Conservation (phyloP, 2,888 invertebrate species). For the Ischnura elegans region DNA sequence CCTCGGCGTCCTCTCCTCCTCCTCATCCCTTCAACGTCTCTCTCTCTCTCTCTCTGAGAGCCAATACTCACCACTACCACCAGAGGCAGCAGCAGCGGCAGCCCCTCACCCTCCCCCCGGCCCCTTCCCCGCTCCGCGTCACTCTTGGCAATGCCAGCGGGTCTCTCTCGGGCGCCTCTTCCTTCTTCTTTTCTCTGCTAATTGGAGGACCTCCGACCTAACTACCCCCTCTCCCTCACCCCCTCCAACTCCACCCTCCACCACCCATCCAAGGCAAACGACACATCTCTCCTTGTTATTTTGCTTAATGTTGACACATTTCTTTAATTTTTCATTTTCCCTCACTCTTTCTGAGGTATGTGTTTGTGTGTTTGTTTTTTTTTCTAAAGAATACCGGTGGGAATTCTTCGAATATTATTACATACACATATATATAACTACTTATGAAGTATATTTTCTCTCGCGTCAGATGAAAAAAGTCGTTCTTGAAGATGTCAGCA, state of each 20-base stretch:
- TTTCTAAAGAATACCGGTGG: neutral
- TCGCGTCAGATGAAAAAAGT: neutral
- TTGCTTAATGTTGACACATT: neutral
- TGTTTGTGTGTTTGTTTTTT: too few relatives aligned
- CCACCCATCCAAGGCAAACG: neutral
- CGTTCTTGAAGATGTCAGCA: neutral
- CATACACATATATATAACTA: too few relatives aligned
- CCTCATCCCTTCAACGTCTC: neutral
- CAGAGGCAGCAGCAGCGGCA: neutral
- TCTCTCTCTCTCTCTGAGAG: constrained; percentile 20
- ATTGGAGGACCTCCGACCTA: constrained; percentile 42
- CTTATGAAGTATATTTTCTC: too few relatives aligned
- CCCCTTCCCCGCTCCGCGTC: neutral
- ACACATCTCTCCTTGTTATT: neutral
- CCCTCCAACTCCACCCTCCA: neutral
- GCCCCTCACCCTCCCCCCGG: neutral
- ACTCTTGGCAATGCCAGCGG: neutral
- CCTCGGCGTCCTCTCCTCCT: neutral
- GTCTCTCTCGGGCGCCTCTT: neutral
- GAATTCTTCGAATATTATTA: neutral
- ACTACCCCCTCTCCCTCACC: neutral
- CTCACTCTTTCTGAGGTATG: neutral
- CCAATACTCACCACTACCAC: neutral
- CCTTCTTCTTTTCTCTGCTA: constrained; percentile 6
- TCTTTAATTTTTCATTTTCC: neutral